Evolutionary conservation across 2,797 vertebrate species (phyloP).

Genomic region (Thamnophis elegans): DNA sequence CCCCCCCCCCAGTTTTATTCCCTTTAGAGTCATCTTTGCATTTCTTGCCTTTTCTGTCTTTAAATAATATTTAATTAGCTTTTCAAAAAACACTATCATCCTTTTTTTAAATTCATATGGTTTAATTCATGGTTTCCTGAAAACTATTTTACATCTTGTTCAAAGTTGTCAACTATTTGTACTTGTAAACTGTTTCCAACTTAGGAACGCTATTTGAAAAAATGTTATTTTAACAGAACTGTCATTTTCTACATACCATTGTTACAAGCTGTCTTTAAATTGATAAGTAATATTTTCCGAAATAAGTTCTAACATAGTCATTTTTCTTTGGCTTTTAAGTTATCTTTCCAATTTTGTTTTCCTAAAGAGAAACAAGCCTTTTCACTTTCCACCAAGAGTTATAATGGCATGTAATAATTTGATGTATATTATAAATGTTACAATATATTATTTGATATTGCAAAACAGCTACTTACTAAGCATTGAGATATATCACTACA

Average conservation of each 20-base stretch:
- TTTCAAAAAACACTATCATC: background rate
- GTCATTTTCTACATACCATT: background rate
- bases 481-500: background rate
- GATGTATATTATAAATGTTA: slow-evolving; percentile 8
- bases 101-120: background rate
- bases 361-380: background rate
- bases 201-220: slow-evolving; percentile 5
- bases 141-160: background rate
- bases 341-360: background rate
- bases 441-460: background rate
- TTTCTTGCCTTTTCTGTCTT: background rate
- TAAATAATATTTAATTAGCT: background rate
- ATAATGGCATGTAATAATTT: background rate
- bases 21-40: background rate
- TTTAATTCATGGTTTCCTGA: background rate
- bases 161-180: background rate
- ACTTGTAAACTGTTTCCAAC: background rate
- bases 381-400: background rate
- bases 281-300: background rate
- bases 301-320: background rate
- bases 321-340: background rate
- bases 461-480: slow-evolving; percentile 7
- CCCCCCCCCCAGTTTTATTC: background rate
- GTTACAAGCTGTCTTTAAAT: slow-evolving; percentile 7
- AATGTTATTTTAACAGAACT: background rate